Evolutionary conservation across 2,797 vertebrate genomes (phyloP).

Genomic region (Poliocrania exsul): DNA sequence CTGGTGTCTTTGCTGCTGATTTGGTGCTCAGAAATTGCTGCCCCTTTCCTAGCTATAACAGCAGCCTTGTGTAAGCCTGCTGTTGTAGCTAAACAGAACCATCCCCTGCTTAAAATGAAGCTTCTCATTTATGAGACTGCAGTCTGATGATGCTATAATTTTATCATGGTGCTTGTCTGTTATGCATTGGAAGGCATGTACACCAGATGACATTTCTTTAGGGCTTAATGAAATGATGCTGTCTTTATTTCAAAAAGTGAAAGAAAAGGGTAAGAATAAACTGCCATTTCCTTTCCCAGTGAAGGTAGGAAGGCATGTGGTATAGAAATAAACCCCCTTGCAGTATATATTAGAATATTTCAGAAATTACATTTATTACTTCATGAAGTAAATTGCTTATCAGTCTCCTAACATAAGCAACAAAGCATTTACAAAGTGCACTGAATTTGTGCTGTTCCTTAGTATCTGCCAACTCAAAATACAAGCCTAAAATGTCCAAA

Average conservation of each 20-base stretch:
- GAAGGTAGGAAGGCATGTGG: background rate
- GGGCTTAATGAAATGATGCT: background rate
- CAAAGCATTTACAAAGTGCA: background rate
- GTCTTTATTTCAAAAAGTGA: background rate
- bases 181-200: background rate
- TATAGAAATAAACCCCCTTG: background rate
- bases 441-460: background rate
- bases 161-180: background rate
- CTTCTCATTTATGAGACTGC: background rate
- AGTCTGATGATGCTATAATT: background rate
- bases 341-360: background rate
- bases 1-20: background rate
- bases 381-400: background rate
- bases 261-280: slow-evolving; percentile 7
- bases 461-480: background rate
- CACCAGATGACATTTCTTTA: slow-evolving; percentile 1
- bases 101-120: background rate
- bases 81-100: background rate
- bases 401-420: background rate
- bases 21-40: background rate
- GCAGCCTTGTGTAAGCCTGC: background rate
- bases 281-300: background rate
- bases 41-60: background rate
- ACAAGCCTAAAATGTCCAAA: background rate
- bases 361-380: background rate